Base-by-base conservation (phyloP, 2,113 vertebrate species). In the Noturus placidus region DNA sequence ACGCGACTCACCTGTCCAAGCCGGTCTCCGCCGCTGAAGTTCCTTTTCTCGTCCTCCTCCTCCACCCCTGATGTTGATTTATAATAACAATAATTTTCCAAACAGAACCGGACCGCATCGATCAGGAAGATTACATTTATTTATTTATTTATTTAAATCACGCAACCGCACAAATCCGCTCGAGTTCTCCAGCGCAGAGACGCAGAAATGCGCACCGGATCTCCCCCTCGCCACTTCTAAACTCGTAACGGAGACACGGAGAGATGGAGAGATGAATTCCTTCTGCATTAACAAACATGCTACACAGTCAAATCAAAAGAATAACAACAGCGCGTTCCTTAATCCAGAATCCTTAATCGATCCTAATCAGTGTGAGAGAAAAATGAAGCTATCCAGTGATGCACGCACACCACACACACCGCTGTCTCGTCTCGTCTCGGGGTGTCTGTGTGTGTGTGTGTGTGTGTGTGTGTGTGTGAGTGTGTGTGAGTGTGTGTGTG, bases 11-110 rank as follows among this genome's bases (percentile, higher is more conserved):
- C 79, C 79, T 81, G 30, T 61, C 20, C 56, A 82, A 57, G n/a
- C 79, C 69, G 70, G 52, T 59, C 69, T 57, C 69, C 69, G 52
- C 4, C 4, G 38, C 35, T 57, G 20, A 42, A 76, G 30, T 74
- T 86, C 70, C 54, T n/a, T 38, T 33, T 17, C 54, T 46, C 50
- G 2, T 38, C 76, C 77, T n/a, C 10, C 3, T 65, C 20, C 22
- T n/a, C 59, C 77, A 19, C 30, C 54, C 9, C 33, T 38, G 56
- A 25, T 61, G 79, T 14, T 25, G 56, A 59, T 81, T 0, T 81
- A 30, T 7, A 81, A 59, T 61, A 17, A n/a, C n/a, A n/a, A 61
- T 82, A 74, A 84, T 84, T 84, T 72, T 72, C 83, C 30, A 72
- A 72, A 72, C 20, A 57, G 52, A 72, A 72, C 30, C 27, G 35